phyloP scores from a whole-genome alignment of 2,797 vertebrate genomes.

The Scolopax rusticola region DNA sequence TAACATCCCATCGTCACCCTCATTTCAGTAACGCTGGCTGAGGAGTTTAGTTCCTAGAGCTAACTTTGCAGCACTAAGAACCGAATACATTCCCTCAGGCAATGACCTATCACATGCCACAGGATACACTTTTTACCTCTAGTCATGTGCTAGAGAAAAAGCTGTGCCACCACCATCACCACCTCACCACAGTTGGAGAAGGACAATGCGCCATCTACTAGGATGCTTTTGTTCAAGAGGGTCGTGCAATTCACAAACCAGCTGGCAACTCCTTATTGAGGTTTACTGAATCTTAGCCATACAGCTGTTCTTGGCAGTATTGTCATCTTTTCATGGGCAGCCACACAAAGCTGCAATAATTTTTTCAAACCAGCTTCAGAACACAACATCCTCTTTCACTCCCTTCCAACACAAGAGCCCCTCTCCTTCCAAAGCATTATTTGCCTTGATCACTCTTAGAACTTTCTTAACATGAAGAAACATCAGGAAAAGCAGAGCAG shows the following conservation, averaged over 20 bases:
- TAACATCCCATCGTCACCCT: not conserved
- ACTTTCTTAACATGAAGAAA: not conserved
- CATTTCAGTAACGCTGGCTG: not conserved
- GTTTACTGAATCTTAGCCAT: not conserved
- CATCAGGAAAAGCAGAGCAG: not conserved
- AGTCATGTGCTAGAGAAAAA: not conserved
- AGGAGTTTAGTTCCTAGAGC: not conserved
- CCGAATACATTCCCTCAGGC: accelerated
- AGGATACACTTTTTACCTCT: not conserved
- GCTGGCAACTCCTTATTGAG: not conserved
- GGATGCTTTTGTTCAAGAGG: not conserved
- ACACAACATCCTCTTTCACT: not conserved
- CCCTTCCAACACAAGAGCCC: not conserved
- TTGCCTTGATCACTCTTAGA: not conserved
- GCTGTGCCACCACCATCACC: not conserved
- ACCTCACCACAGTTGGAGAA: not conserved
- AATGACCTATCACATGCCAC: not conserved
- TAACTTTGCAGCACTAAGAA: not conserved
- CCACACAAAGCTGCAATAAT: not conserved
- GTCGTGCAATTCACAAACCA: not conserved
- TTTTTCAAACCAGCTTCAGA: not conserved
- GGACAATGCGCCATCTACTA: not conserved
- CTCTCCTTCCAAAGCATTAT: not conserved
- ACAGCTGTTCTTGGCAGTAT: not conserved
- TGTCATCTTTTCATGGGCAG: not conserved